Evolutionary conservation across 2,888 invertebrate genomes (phyloP), one percentile per base, ranked within the genome.

Genomic region (Empis stercorea): DNA sequence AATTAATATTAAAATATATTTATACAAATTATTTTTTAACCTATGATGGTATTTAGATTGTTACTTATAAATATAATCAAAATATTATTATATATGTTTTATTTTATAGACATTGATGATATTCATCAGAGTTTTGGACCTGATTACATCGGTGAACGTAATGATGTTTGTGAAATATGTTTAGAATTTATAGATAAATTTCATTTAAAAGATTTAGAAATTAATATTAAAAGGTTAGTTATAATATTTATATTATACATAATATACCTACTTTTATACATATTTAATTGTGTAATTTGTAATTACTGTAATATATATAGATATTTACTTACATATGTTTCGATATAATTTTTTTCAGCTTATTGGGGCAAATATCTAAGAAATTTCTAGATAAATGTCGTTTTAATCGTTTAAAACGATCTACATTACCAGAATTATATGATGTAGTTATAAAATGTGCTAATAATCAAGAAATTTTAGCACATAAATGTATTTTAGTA

Each of bases 401-500:
- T 9, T 71, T 55, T 53, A 56, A 53, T 39, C 63, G 64, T 1
- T 73, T 80, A 65, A 66, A 73, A 36, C 71, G 77, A 1, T 66
- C 65, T 0, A 64, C 69, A 2, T 65, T 70, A 40, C 66, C 70
- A 0, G 73, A 75, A 11, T 66, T 83, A 1, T 76, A 73, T 52
- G 83, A 85, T 61, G 78, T 83, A 0, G 71, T 69, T 38, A 77
- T 85, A 1, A 61, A 72, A 30, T 71, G 75, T 34, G 75, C 72
- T 32, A 74, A 73, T 17, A 72, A 72, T 36, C 52, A 59, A 20
- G 57, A 62, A 39, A 63, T 87, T 17, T 64, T 72, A 1, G 88
- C 86, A 0, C 91, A 92, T 62, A 84, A 81, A 59, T 91, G 88
- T 61, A 71, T 92, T n/a, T 66, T 92, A 15, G 80, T 82, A 0